Percentiles rank a stretch among this genome's conserved stretches.
phyloP scores from a whole-genome alignment of 2,113 vertebrate species.

The Columbina picui region DNA sequence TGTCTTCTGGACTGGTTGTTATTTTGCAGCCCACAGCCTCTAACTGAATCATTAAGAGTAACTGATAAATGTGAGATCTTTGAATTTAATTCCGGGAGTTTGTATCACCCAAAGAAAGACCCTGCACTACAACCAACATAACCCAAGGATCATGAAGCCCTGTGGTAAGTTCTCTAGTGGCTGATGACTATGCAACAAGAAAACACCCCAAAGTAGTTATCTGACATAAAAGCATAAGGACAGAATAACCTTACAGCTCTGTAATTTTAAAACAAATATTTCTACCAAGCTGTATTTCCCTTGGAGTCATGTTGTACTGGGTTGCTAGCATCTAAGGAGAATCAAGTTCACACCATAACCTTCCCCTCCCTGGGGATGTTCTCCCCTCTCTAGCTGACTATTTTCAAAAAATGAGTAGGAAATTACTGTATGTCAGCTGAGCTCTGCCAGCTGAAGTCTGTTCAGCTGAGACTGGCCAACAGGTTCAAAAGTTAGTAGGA shows the following conservation, averaged over 20 bases:
- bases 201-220: background rate
- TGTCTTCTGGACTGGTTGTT: background rate
- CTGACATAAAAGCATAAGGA: background rate
- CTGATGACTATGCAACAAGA: background rate
- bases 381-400: background rate
- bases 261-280: background rate
- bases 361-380: background rate
- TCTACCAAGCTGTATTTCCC: background rate
- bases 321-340: background rate
- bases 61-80: background rate
- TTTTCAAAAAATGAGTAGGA: background rate
- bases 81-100: background rate
- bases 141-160: background rate
- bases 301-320: background rate
- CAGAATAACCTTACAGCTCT: background rate
- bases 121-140: background rate
- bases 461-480: background rate
- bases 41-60: background rate
- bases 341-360: background rate
- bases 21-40: background rate
- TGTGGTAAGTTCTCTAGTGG: background rate
- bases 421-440: background rate
- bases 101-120: background rate
- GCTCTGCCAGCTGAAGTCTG: background rate
- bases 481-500: background rate